These are phyloP conservation scores for Carcina quercana DNA, from an alignment of 2,888 invertebrate genomes.

Conservation along the genomic window DNA sequence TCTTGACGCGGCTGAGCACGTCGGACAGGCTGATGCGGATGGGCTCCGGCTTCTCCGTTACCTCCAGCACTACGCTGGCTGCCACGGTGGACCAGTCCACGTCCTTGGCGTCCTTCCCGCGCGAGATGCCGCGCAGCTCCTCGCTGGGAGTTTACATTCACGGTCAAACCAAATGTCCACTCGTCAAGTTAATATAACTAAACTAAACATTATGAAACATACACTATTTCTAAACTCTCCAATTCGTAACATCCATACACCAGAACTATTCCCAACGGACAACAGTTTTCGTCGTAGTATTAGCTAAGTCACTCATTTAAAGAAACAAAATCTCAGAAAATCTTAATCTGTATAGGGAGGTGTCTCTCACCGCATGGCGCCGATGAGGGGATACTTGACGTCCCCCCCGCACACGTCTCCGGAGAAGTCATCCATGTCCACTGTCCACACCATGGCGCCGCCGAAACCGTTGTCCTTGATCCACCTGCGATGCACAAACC, in stretches of 20 bases:
- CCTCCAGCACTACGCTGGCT: constrained; percentile 70
- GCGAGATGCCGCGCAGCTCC: constrained; percentile 88
- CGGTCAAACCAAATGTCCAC: too few species aligned
- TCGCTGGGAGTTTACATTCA: constrained; percentile 82
- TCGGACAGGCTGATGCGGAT: constrained; percentile 86
- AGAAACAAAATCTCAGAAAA: too few species aligned
- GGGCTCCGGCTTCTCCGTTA: constrained; percentile 81
- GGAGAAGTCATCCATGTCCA: constrained; percentile 95
- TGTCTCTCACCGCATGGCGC: constrained; percentile 90
- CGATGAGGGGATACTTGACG: constrained; percentile 91
- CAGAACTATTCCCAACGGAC: too few species aligned
- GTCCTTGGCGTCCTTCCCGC: constrained; percentile 88
- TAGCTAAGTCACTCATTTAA: too few species aligned
- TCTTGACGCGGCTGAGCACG: constrained; percentile 79
- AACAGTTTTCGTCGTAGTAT: too few species aligned
- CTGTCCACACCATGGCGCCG: constrained; percentile 97
- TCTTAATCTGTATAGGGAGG: too few species aligned
- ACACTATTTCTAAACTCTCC: too few species aligned
- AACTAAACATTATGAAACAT: too few species aligned
- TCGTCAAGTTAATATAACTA: too few species aligned
- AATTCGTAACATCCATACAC: too few species aligned
- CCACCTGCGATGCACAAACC: constrained; percentile 71
- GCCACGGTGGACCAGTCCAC: constrained; percentile 90
- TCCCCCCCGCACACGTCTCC: constrained; percentile 88
- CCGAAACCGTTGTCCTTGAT: constrained; percentile 90